Evolutionary conservation across 2,797 vertebrate species (phyloP).

Genomic region (Enteromius fasciolatus): DNA sequence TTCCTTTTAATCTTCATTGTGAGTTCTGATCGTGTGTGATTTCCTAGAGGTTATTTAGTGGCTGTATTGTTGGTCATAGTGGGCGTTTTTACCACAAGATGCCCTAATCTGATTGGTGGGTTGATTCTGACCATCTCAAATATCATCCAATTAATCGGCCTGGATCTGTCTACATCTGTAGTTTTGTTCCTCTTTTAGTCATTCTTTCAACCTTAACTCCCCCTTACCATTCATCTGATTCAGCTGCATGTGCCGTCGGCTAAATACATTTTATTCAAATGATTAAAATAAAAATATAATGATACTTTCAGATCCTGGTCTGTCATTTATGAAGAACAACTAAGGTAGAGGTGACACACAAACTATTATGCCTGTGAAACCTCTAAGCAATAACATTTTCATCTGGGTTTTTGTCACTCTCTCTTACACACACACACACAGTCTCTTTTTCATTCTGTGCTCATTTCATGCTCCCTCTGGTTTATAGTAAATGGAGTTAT

Average conservation of each 20-base stretch:
- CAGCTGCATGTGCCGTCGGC: neutral
- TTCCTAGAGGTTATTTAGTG: neutral
- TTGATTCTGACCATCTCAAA: neutral
- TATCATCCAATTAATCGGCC: neutral
- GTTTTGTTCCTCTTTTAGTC: neutral
- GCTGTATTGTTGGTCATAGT: neutral
- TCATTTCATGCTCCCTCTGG: constrained; percentile 52
- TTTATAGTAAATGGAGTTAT: constrained; percentile 79
- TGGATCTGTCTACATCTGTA: neutral
- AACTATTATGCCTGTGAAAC: constrained; percentile 9
- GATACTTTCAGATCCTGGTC: neutral
- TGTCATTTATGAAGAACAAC: neutral
- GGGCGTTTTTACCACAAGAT: neutral
- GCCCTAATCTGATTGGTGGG: neutral
- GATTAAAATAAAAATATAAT: neutral
- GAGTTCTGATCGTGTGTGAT: neutral
- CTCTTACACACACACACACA: neutral
- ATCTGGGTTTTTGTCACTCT: constrained; percentile 16
- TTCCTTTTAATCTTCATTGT: constrained; percentile 11
- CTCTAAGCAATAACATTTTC: constrained; percentile 13
- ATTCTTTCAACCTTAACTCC: neutral
- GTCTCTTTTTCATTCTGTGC: constrained; percentile 21
- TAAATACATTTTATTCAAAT: neutral
- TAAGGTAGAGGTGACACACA: neutral
- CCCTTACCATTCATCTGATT: neutral